Evolutionary conservation across 2,113 vertebrate species (phyloP).

Genomic region (Gasterosteus nipponicus): DNA sequence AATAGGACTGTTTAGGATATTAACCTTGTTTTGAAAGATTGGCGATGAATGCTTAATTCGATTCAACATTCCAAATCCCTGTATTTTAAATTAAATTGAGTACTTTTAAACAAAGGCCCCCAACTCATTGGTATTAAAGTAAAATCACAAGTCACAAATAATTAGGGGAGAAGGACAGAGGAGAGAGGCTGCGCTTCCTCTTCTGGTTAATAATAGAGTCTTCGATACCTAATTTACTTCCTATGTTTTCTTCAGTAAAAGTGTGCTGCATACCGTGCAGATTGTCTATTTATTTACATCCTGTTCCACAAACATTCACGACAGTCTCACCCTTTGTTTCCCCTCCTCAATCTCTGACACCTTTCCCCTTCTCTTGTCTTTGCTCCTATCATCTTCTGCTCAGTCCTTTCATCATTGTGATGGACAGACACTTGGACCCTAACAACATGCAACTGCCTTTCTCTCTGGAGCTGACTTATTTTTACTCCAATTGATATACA

Average conservation of each 20-base stretch:
- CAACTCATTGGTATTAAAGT: slow-evolving; percentile 25
- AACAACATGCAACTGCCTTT: slow-evolving; percentile 7
- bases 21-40: slow-evolving; percentile 41
- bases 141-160: slow-evolving; percentile 23
- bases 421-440: slow-evolving; percentile 43
- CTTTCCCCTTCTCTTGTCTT: slow-evolving; percentile 35
- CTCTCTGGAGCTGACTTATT: not conserved
- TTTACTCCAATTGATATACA: slow-evolving; percentile 9
- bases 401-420: slow-evolving; percentile 34
- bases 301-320: slow-evolving; percentile 34
- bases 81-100: slow-evolving; percentile 50
- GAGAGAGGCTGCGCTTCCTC: not conserved
- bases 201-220: not conserved
- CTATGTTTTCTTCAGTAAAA: slow-evolving; percentile 18
- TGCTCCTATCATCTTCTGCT: slow-evolving; percentile 18
- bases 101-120: slow-evolving; percentile 19
- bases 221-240: slow-evolving; percentile 23
- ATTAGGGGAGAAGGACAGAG: not conserved
- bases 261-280: not conserved
- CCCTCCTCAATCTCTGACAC: slow-evolving; percentile 11
- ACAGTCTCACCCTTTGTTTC: slow-evolving; percentile 20
- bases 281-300: slow-evolving; percentile 27
- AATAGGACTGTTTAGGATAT: slow-evolving; percentile 36
- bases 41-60: slow-evolving; percentile 31
- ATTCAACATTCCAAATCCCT: slow-evolving; percentile 41